These are phyloP conservation scores for Micromys minutus DNA, from an alignment of 2,113 vertebrate species.

Conservation along the genomic window DNA sequence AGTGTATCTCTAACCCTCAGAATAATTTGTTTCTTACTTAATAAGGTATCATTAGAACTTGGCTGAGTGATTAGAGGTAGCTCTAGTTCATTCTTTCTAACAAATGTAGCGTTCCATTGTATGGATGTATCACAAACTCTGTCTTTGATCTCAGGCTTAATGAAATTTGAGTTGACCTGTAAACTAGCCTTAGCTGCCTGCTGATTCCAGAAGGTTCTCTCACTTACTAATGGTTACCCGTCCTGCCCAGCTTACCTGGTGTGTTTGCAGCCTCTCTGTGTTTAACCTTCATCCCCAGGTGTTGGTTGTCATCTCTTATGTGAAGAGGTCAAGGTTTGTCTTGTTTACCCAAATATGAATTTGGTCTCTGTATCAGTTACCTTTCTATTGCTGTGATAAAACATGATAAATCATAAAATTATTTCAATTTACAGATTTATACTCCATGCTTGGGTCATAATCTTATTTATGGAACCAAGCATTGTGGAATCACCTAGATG, in stretches of 20 bases:
- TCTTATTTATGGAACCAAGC: background rate
- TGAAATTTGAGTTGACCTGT: background rate
- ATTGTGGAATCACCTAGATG: background rate
- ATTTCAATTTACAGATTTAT: background rate
- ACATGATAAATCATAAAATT: background rate
- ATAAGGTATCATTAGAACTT: background rate
- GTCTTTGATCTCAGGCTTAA: background rate
- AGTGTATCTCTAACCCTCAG: background rate
- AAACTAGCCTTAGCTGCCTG: background rate
- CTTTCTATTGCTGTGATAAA: background rate
- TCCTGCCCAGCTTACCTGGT: background rate
- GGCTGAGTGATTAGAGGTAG: background rate
- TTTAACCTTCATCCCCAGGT: background rate
- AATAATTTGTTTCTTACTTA: background rate
- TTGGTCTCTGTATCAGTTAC: background rate
- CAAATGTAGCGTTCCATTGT: background rate
- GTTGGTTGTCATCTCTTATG: background rate
- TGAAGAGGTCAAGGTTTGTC: background rate
- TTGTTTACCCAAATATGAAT: background rate
- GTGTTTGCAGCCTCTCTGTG: background rate
- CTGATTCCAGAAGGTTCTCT: background rate
- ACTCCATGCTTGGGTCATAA: background rate
- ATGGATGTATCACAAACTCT: background rate
- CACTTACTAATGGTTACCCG: background rate
- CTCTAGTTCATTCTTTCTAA: background rate